These are phyloP conservation scores for Perognathus longimembris DNA, from an alignment of 2,113 vertebrate species.

Conservation along the genomic window DNA sequence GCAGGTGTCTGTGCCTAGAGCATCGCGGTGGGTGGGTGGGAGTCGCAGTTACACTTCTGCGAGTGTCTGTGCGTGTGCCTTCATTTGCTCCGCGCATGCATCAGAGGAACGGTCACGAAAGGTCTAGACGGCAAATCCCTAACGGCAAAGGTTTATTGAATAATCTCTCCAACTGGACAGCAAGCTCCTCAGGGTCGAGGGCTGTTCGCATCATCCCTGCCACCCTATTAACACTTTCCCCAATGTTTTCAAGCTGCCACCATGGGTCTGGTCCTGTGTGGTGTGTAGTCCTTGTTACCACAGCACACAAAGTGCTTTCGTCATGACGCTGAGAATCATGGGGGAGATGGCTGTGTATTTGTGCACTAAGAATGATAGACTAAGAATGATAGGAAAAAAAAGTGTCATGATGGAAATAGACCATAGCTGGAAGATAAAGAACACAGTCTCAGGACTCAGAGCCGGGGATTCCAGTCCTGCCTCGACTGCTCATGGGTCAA, in stretches of 20 bases:
- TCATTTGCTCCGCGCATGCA: neutral
- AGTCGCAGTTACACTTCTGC: neutral
- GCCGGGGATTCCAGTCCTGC: too few relatives aligned
- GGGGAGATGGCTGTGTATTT: neutral
- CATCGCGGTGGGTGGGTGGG: neutral
- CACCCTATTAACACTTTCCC: neutral
- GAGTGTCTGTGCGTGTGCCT: neutral
- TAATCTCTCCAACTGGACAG: neutral
- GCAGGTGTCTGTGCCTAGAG: neutral
- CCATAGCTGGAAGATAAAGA: neutral
- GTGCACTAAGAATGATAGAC: neutral
- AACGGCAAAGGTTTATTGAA: slow-evolving; percentile 6
- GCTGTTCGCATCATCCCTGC: neutral
- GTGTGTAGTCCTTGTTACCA: neutral
- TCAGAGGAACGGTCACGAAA: neutral
- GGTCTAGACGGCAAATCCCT: neutral
- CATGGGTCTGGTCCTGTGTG: neutral
- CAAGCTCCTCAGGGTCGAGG: neutral
- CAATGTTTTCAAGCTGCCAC: neutral
- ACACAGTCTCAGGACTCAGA: neutral
- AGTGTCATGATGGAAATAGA: neutral
- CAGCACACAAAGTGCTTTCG: neutral
- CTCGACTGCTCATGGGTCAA: neutral
- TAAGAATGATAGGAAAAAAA: neutral
- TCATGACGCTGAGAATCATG: neutral